phyloP scores from a whole-genome alignment of 2,888 invertebrate genomes.

The Lottia scabra region DNA sequence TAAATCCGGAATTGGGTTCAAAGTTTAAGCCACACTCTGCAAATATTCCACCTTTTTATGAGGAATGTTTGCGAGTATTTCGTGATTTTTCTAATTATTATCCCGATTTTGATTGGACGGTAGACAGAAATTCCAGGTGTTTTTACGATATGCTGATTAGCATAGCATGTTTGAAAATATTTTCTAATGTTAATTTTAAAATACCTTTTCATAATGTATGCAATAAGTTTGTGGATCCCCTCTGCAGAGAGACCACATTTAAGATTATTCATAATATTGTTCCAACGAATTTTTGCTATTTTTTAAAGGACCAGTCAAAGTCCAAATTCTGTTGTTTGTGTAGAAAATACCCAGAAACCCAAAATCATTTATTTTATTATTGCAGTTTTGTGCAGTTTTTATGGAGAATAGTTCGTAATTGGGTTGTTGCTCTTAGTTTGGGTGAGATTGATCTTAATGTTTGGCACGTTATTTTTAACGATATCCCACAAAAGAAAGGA shows the following conservation, averaged over 20 bases:
- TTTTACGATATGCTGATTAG: constrained; percentile 3
- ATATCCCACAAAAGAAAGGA: background rate
- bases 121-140: background rate
- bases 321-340: background rate
- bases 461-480: constrained; percentile 1
- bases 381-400: background rate
- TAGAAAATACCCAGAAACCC: background rate
- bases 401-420: background rate
- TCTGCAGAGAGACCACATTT: background rate
- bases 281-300: background rate
- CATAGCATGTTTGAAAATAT: background rate
- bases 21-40: too few relatives aligned
- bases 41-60: too few relatives aligned
- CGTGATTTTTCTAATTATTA: background rate
- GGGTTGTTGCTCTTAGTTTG: constrained; percentile 5
- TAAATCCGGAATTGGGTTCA: constrained; percentile 8
- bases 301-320: background rate
- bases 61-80: background rate
- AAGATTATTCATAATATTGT: background rate
- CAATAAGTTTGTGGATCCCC: background rate
- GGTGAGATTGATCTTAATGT: constrained; percentile 2
- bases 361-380: background rate
- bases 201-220: background rate
- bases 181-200: background rate
- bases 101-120: background rate